Conservation (phyloP, 2,888 invertebrate species). For the Lepidocyrtoides sp. region DNA sequence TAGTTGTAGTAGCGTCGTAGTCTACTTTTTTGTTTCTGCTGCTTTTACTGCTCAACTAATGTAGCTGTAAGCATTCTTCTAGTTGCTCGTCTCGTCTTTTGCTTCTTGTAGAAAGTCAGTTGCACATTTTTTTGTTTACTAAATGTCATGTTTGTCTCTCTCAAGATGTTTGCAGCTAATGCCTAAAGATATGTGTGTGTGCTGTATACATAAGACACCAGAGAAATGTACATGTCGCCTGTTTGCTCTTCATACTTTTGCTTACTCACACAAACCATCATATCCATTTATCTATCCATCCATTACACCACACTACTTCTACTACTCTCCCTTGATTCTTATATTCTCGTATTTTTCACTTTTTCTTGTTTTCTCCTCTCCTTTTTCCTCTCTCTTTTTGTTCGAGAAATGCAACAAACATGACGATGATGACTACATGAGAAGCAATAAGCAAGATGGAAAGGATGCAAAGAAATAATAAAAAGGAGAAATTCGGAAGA, state of each 20-base stretch:
- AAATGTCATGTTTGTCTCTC: constrained; percentile 69
- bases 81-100: not conserved
- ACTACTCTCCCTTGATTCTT: not conserved
- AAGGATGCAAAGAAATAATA: constrained; percentile 41
- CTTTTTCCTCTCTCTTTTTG: constrained; percentile 4
- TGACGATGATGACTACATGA: constrained; percentile 27
- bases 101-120: too few relatives aligned
- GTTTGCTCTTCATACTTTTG: constrained; percentile 20
- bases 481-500: constrained; percentile 43
- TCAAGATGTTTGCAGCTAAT: constrained; percentile 64
- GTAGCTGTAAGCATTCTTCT: constrained; percentile 9
- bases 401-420: constrained; percentile 50
- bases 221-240: constrained; percentile 2
- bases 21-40: not conserved
- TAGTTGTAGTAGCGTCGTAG: not conserved
- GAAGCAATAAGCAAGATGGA: constrained; percentile 37
- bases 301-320: constrained; percentile 43
- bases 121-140: constrained; percentile 69
- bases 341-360: constrained; percentile 55
- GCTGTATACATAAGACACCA: constrained; percentile 35
- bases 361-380: not conserved
- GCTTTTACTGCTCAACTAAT: not conserved
- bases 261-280: constrained; percentile 32
- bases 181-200: constrained; percentile 70
- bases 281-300: constrained; percentile 67